Conservation (phyloP, 2,888 invertebrate genomes). For the Acanthosepion pharaonis region DNA sequence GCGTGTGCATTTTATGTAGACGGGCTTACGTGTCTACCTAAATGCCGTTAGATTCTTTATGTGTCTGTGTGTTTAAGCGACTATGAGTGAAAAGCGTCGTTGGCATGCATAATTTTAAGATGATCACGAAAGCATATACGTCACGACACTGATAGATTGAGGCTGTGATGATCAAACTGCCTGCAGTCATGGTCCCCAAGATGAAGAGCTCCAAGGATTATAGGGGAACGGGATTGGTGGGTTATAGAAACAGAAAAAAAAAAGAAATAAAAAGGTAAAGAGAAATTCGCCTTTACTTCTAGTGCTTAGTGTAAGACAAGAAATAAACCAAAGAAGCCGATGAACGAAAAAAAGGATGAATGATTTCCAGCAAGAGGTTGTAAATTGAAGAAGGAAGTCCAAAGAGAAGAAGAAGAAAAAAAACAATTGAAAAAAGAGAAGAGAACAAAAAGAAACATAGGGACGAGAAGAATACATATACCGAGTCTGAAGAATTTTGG, state of each 20-base stretch:
- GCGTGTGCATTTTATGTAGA: background rate
- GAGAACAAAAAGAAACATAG: background rate
- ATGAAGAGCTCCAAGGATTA: background rate
- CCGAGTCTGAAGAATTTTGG: background rate
- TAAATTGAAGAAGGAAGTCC: background rate
- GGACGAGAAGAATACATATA: background rate
- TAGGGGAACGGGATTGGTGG: background rate
- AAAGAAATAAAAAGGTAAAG: background rate
- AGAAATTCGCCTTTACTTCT: background rate
- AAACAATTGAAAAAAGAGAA: background rate
- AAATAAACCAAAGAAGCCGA: background rate
- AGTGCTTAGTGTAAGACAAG: background rate
- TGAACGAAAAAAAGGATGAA: background rate
- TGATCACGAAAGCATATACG: background rate
- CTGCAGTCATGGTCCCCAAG: slow-evolving; percentile 9
- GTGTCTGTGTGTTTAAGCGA: background rate
- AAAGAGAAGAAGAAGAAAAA: background rate
- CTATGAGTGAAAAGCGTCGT: background rate
- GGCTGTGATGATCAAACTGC: background rate
- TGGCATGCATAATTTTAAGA: background rate
- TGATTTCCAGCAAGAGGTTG: background rate
- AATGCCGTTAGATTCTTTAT: background rate
- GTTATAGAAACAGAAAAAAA: background rate
- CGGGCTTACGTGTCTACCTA: background rate
- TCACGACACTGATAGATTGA: background rate